Percentiles rank a stretch among this genome's conserved stretches.
These are phyloP conservation scores for Actias luna DNA, from an alignment of 2,888 invertebrate species.

Conservation along the genomic window DNA sequence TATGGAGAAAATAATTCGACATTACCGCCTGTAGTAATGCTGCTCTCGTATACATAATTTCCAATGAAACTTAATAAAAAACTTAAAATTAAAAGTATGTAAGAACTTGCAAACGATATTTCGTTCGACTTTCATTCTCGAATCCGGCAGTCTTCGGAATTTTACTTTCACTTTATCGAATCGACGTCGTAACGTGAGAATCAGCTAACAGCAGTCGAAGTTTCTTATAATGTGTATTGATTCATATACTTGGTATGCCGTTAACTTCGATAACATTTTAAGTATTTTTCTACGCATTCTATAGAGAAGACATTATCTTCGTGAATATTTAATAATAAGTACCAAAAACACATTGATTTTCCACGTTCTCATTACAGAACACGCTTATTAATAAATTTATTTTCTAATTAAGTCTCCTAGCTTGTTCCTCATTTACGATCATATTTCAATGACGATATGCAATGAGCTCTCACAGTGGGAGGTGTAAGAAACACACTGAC, in stretches of 20 bases:
- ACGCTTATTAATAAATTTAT: no score
- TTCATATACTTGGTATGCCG: background rate
- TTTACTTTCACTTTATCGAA: constrained; percentile 21
- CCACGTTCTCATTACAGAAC: no score
- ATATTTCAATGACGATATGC: no score
- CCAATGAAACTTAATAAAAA: background rate
- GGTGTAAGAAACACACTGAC: no score
- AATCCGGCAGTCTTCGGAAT: constrained; percentile 18
- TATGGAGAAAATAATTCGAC: background rate
- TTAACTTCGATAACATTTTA: background rate
- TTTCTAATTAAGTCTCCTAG: no score
- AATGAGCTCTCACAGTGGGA: no score
- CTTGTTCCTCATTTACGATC: no score
- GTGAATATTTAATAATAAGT: no score
- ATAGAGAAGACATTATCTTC: background rate
- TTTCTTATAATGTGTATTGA: background rate
- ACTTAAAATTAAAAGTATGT: background rate
- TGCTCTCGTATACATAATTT: background rate
- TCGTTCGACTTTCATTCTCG: constrained; percentile 24
- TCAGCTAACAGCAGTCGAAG: background rate
- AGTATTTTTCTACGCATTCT: background rate
- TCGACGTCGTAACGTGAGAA: background rate
- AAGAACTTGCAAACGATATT: constrained; percentile 13
- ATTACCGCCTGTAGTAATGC: background rate
- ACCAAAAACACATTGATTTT: no score